A percentile compares a stretch with the other conserved stretches of the same genome.
Evolutionary conservation across 2,888 invertebrate genomes (phyloP).

Genomic region (Papilio demoleus): DNA sequence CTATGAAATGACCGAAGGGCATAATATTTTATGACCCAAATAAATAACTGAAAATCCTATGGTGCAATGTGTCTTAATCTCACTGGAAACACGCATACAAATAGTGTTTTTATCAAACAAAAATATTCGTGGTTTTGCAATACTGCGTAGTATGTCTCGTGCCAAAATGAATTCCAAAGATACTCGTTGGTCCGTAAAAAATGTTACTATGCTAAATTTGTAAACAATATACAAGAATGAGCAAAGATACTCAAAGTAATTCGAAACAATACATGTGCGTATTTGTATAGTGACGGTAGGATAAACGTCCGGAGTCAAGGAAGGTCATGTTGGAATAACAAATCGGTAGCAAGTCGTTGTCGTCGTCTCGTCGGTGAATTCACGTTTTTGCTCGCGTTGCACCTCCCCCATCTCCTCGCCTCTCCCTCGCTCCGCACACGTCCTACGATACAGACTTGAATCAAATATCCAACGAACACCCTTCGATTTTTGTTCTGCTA

Average conservation of each 20-base stretch:
- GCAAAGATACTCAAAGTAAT: not conserved
- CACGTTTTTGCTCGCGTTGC: constrained; percentile 52
- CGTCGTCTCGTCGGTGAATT: constrained; percentile 49
- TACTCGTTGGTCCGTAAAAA: not conserved
- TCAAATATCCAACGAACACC: constrained; percentile 33
- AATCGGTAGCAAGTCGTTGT: constrained; percentile 52
- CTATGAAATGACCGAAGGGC: not conserved
- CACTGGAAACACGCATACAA: not conserved
- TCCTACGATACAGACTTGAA: constrained; percentile 22
- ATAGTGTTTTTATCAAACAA: too few relatives aligned
- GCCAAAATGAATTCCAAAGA: not conserved
- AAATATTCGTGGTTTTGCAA: not conserved
- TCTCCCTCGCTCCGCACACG: constrained; percentile 20
- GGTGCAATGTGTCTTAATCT: too few relatives aligned
- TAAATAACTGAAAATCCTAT: not conserved
- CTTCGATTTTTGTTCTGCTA: constrained; percentile 21
- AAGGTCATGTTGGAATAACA: constrained; percentile 71
- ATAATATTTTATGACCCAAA: not conserved
- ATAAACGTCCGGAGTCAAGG: constrained; percentile 65
- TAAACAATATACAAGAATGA: constrained; percentile 11
- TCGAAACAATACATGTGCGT: constrained; percentile 44
- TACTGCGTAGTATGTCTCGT: not conserved
- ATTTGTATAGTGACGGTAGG: constrained; percentile 52
- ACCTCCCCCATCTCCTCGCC: constrained; percentile 4
- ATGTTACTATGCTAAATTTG: not conserved